These are phyloP conservation scores for Agapostemon virescens DNA, from an alignment of 2,888 invertebrate species.

Conservation along the genomic window DNA sequence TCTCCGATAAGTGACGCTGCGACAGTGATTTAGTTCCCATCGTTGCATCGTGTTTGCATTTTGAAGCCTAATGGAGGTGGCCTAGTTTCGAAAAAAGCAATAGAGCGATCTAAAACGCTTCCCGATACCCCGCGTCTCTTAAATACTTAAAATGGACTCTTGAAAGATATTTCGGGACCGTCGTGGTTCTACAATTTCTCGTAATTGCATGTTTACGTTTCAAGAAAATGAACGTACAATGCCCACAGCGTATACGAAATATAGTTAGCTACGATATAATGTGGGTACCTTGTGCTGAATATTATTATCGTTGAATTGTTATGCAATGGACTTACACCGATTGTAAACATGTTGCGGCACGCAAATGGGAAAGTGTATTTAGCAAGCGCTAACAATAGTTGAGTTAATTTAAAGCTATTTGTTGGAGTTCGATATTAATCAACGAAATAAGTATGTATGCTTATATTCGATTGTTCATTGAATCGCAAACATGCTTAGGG, in stretches of 20 bases:
- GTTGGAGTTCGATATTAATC: background rate
- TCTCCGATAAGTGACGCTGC: background rate
- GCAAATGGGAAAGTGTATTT: background rate
- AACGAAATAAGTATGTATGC: background rate
- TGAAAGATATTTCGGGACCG: background rate
- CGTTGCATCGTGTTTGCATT: conserved; percentile 4
- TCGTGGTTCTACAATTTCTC: background rate
- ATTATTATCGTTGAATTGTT: background rate
- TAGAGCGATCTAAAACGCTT: background rate
- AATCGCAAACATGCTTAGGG: too few relatives aligned
- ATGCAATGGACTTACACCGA: background rate
- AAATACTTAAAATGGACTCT: background rate
- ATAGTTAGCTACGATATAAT: background rate
- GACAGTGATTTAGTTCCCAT: background rate
- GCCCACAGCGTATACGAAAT: too few relatives aligned
- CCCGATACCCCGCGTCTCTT: background rate
- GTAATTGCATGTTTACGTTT: background rate
- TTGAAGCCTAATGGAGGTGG: background rate
- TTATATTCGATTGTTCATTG: background rate
- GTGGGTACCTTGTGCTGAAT: background rate
- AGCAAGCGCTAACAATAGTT: background rate
- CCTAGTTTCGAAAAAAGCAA: conserved; percentile 3
- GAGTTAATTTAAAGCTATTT: background rate
- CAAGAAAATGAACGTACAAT: background rate
- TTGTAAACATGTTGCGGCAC: background rate